phyloP scores from a whole-genome alignment of 2,797 vertebrate genomes.

The Valencia hispanica region DNA sequence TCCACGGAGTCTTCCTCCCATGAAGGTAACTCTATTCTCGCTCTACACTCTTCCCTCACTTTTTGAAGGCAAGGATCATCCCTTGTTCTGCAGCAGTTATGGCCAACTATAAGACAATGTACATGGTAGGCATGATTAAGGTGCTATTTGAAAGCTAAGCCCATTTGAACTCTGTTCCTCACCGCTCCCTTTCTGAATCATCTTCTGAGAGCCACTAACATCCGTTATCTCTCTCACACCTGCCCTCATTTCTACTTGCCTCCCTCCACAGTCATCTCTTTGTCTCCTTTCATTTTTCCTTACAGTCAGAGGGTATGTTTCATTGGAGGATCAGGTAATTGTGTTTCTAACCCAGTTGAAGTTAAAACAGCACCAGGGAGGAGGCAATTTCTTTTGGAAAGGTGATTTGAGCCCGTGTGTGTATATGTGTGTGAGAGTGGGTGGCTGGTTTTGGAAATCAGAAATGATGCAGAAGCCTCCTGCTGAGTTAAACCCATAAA shows the following conservation, averaged over 20 bases:
- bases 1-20: constrained; percentile 22
- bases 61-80: constrained; percentile 51
- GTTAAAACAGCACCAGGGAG: constrained; percentile 52
- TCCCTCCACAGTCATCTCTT: constrained; percentile 10
- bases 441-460: constrained; percentile 2
- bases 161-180: constrained; percentile 73
- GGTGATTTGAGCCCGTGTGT: constrained; percentile 45
- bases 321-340: constrained; percentile 62
- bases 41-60: constrained; percentile 30
- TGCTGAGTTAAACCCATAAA: constrained; percentile 46
- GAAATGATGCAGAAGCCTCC: constrained; percentile 41
- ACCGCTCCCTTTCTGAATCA: constrained; percentile 62
- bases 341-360: constrained; percentile 62
- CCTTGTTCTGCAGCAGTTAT: constrained; percentile 54
- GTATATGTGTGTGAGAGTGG: constrained; percentile 7
- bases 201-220: constrained; percentile 59
- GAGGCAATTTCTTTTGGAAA: constrained; percentile 35
- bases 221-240: constrained; percentile 67
- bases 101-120: constrained; percentile 54
- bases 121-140: constrained; percentile 67
- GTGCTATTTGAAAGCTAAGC: constrained; percentile 64
- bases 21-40: constrained; percentile 24
- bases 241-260: constrained; percentile 53
- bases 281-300: constrained; percentile 43
- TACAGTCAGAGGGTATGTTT: constrained; percentile 61